phyloP scores from a whole-genome alignment of 1,140 invertebrate genomes.

The Meloidogyne chitwoodi region DNA sequence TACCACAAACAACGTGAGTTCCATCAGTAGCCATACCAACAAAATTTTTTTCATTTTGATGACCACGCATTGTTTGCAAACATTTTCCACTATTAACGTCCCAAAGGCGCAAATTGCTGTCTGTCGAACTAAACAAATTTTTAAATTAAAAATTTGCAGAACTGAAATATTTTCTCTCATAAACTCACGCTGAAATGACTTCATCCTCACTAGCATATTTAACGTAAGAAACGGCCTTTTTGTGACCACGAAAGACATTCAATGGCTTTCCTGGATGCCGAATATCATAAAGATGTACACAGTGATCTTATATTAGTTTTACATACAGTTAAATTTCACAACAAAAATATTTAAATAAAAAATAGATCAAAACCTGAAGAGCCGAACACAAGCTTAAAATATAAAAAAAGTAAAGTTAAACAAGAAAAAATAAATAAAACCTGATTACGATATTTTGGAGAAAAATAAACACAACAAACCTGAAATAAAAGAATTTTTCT shows the following conservation, averaged over 20 bases:
- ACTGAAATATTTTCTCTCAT: background rate
- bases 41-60: conserved; percentile 94
- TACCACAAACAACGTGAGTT: conserved; percentile 84
- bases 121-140: conserved; percentile 70
- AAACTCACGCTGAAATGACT: conserved; percentile 76
- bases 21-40: conserved; percentile 85
- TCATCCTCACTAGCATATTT: conserved; percentile 84
- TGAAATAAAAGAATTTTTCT: background rate
- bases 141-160: conserved; percentile 1
- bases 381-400: conserved; percentile 10
- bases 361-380: background rate
- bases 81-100: conserved; percentile 72
- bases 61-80: conserved; percentile 81
- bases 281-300: conserved; percentile 92
- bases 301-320: conserved; percentile 72
- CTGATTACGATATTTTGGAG: conserved; percentile 77
- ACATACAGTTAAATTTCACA: background rate
- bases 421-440: conserved; percentile 61
- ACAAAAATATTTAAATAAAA: background rate
- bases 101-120: conserved; percentile 90
- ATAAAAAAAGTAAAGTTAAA: background rate
- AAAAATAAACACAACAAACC: conserved; percentile 87
- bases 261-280: conserved; percentile 78
- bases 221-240: conserved; percentile 91
- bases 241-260: conserved; percentile 81